These are phyloP conservation scores for Actenoides lindsayi DNA, from an alignment of 2,113 vertebrate genomes.

Conservation along the genomic window DNA sequence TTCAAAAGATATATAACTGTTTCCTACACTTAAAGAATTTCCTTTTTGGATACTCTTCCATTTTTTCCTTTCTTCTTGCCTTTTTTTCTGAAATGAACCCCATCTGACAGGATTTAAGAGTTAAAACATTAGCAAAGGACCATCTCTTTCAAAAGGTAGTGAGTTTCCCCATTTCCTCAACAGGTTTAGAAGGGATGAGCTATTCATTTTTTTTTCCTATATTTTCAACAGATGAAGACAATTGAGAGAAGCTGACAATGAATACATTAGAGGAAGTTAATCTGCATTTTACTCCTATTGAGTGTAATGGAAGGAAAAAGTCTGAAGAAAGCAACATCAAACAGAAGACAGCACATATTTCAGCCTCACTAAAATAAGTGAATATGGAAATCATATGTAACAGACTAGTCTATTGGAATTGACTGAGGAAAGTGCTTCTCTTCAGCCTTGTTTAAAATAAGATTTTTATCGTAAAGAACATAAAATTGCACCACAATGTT, in stretches of 20 bases:
- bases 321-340: background rate
- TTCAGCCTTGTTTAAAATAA: background rate
- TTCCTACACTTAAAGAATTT: background rate
- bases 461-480: background rate
- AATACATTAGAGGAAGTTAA: background rate
- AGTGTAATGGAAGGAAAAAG: background rate
- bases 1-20: background rate
- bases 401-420: background rate
- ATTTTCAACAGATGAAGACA: background rate
- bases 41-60: background rate
- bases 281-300: background rate
- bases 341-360: background rate
- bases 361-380: background rate
- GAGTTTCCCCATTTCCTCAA: background rate
- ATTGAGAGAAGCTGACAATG: background rate
- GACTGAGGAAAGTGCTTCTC: background rate
- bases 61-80: background rate
- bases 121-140: background rate
- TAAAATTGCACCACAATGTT: too few relatives aligned
- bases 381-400: background rate
- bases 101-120: background rate
- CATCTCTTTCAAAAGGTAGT: background rate
- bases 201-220: fast-evolving
- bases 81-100: background rate
- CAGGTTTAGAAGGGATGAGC: background rate